phyloP scores from a whole-genome alignment of 2,113 vertebrate genomes.

The Galbula dea region DNA sequence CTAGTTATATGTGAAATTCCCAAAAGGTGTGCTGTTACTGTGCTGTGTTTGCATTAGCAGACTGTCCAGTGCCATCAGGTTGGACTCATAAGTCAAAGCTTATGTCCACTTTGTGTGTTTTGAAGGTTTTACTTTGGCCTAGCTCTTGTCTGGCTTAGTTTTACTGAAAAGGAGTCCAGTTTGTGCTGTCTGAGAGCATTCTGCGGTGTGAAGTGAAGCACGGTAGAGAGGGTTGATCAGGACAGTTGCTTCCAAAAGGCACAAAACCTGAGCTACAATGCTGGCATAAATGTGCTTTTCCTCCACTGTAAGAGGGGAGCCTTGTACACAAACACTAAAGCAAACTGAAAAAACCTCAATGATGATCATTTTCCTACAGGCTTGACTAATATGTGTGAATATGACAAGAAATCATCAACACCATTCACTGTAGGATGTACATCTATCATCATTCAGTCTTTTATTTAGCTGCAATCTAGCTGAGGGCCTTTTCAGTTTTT shows the following conservation, averaged over 20 bases:
- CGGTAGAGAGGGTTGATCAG: not conserved
- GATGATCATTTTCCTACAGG: not conserved
- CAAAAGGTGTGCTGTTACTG: not conserved
- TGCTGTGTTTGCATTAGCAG: not conserved
- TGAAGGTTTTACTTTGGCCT: not conserved
- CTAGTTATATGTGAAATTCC: not conserved
- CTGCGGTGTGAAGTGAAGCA: not conserved
- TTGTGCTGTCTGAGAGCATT: not conserved
- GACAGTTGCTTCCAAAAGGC: not conserved
- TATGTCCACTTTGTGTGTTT: not conserved
- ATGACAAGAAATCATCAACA: not conserved
- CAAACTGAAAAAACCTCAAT: not conserved
- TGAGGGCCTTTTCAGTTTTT: not conserved
- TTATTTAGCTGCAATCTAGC: not conserved
- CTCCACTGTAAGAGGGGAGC: not conserved
- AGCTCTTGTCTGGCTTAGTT: not conserved
- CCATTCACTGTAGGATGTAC: not conserved
- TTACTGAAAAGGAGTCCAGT: not conserved
- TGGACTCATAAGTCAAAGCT: not conserved
- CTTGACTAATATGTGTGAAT: not conserved
- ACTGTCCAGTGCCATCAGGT: fast-evolving
- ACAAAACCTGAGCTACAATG: not conserved
- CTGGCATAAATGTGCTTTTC: not conserved
- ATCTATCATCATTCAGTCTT: not conserved
- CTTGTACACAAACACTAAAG: fast-evolving